Evolutionary conservation across 2,113 vertebrate species (phyloP), one percentile per base, ranked within the genome.

Genomic region (Burhinus bistriatus): DNA sequence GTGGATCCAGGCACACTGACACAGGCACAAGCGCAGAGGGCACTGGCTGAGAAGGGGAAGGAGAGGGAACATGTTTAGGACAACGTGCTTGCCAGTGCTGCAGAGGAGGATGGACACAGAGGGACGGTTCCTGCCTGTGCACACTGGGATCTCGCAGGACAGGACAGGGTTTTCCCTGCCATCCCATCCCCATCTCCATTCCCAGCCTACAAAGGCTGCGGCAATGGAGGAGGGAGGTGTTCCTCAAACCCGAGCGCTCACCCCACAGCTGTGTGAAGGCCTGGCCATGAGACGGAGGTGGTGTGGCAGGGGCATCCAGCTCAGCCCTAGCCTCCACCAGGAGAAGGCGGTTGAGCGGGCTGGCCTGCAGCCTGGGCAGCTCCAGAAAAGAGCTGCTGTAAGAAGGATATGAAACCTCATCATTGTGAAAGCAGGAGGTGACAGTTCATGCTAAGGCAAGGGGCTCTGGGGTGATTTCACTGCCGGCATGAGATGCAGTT

Each of bases 341-440:
- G 47, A 91, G 52, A 59, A 51, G 36, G 61, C 3, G 0, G 30
- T 5, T 79, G 52, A 26, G n/a, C 2, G 0, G 27, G 79, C 47
- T 92, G 85, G 71, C 55, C 36, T 7, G 34, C 72, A 79, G 83
- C 78, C 69, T 15, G 1, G 47, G 55, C 77, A n/a, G 42, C 54
- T 87, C 93, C 86, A 92, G 81, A 55, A 82, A 75, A 69, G 61
- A 49, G 55, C 40, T 92, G 32, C 62, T 76, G 36, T 36, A 40
- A 90, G 65, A 83, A 62, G 86, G 73, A 66, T 83, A 65, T 3
- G n/a, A 96, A 91, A 94, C 49, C 32, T 84, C 23, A 2, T 80
- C 81, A 90, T 82, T 89, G 80, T 69, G 93, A 96, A 95, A 92
- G 91, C 15, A 2, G 79, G 77, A 89, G 72, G 36, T 66, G 66